phyloP scores from a whole-genome alignment of 2,888 invertebrate species.

The Mechanitis messenoides region DNA sequence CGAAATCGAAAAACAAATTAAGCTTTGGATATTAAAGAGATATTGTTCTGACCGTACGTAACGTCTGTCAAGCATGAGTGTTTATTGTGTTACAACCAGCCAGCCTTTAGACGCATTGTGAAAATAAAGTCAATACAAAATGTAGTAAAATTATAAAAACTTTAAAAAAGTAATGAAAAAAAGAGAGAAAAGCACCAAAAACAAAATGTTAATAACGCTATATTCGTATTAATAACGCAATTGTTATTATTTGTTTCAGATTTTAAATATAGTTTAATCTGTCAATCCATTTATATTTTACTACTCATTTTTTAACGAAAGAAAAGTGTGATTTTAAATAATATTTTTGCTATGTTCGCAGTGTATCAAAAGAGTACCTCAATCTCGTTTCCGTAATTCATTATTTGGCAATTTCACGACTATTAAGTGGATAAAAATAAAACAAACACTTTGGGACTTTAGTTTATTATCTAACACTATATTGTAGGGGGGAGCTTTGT shows the following conservation, averaged over 20 bases:
- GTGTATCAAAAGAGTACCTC: slow-evolving; percentile 12
- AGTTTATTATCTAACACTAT: slow-evolving; percentile 26
- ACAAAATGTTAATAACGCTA: background rate
- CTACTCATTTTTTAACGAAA: background rate
- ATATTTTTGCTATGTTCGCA: background rate
- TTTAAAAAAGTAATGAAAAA: too few relatives aligned
- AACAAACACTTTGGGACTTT: slow-evolving; percentile 40
- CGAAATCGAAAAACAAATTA: slow-evolving; percentile 35
- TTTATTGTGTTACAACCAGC: background rate
- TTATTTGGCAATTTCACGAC: slow-evolving; percentile 38
- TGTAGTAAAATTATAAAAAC: too few relatives aligned
- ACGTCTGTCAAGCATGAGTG: slow-evolving; percentile 7
- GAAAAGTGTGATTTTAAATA: background rate
- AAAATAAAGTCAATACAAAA: background rate
- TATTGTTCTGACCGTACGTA: slow-evolving; percentile 9
- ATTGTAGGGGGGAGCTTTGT: slow-evolving; percentile 14
- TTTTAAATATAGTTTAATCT: background rate
- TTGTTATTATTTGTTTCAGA: background rate
- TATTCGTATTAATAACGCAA: background rate
- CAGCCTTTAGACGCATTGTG: background rate
- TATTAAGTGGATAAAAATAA: slow-evolving; percentile 47
- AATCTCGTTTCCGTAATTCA: slow-evolving; percentile 16
- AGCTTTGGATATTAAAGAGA: slow-evolving; percentile 32
- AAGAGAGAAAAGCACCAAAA: too few relatives aligned
- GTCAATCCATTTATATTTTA: background rate